Evolutionary conservation across 2,888 invertebrate genomes (phyloP).

Genomic region (Machimus rusticus): DNA sequence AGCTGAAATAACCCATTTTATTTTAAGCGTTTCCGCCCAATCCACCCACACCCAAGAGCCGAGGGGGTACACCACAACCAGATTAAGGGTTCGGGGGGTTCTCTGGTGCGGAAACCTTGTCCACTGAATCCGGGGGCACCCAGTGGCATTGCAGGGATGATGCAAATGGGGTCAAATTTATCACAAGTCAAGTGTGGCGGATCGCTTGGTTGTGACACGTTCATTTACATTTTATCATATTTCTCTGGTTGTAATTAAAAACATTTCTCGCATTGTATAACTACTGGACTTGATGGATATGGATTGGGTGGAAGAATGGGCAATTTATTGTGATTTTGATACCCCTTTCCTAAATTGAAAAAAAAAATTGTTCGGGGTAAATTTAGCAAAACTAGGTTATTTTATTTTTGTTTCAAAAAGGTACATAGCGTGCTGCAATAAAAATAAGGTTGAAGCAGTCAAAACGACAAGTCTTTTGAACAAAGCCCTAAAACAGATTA

Average conservation of each 20-base stretch:
- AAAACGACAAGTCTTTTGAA: too few relatives aligned
- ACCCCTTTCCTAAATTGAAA: too few relatives aligned
- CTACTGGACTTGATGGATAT: background rate
- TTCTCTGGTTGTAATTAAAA: constrained; percentile 19
- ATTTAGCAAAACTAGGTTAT: too few relatives aligned
- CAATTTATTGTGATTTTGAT: background rate
- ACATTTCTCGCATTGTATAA: background rate
- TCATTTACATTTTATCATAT: constrained; percentile 28
- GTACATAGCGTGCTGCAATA: too few relatives aligned
- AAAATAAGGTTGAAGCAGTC: too few relatives aligned
- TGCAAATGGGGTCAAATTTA: constrained; percentile 5
- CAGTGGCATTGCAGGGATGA: background rate
- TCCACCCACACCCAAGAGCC: background rate
- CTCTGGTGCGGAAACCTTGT: background rate
- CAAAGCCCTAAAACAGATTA: too few relatives aligned
- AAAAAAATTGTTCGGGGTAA: too few relatives aligned
- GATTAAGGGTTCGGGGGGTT: background rate
- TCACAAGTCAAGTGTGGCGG: constrained; percentile 18
- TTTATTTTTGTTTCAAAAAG: too few relatives aligned
- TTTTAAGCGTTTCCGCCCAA: background rate
- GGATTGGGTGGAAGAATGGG: background rate
- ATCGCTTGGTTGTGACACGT: background rate
- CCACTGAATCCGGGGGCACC: background rate
- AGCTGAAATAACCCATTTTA: background rate
- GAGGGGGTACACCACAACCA: background rate